Conservation (phyloP, 2,113 vertebrate species). For the Sula dactylatra region DNA sequence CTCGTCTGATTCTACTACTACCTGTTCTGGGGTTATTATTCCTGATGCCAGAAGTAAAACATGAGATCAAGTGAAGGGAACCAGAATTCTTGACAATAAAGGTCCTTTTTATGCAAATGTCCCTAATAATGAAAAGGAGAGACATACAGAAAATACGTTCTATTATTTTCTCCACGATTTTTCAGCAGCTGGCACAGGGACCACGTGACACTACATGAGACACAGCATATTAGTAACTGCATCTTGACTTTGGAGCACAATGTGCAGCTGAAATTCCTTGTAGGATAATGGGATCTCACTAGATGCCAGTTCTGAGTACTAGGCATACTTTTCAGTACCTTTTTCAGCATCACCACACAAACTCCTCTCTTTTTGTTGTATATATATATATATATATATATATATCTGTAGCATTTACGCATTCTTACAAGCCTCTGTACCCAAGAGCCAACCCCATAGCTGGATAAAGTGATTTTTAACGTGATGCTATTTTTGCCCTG, state of each 20-base stretch:
- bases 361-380: not conserved
- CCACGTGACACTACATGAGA: not conserved
- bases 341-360: not conserved
- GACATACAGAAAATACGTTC: not conserved
- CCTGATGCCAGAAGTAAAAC: not conserved
- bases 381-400: too few species aligned
- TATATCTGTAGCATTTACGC: not conserved
- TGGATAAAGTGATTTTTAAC: not conserved
- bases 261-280: not conserved
- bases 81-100: not conserved
- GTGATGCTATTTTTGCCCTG: not conserved
- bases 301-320: not conserved
- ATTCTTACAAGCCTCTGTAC: not conserved
- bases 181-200: not conserved
- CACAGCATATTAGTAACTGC: not conserved
- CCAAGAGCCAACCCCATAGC: not conserved
- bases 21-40: not conserved
- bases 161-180: not conserved
- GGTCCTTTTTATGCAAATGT: not conserved
- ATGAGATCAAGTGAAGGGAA: not conserved
- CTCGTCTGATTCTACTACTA: not conserved
- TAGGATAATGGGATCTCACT: not conserved
- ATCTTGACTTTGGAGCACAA: not conserved
- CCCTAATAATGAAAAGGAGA: not conserved
- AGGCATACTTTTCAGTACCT: not conserved